Conservation (phyloP, 2,888 invertebrate genomes). For the Patella caerulea region DNA sequence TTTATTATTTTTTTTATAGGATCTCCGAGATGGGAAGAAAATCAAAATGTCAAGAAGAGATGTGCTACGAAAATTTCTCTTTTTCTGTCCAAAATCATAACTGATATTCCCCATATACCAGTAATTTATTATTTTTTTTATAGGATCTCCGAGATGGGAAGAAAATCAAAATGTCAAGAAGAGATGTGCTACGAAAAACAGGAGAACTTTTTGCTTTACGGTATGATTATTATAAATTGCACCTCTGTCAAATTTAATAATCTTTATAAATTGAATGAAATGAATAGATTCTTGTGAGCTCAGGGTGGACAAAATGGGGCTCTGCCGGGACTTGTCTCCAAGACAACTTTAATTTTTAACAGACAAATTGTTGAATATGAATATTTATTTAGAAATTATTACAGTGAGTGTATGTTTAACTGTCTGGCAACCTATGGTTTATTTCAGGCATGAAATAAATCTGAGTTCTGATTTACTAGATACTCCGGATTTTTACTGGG, state of each 20-base stretch:
- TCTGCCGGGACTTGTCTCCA: no score
- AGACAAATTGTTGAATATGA: no score
- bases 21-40: constrained; percentile 75
- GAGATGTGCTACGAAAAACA: constrained; percentile 82
- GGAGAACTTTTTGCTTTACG: constrained; percentile 91
- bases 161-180: constrained; percentile 78
- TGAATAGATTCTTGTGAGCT: no score
- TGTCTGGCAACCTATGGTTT: neutral
- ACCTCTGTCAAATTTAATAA: no score
- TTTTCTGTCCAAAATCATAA: no score
- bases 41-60: constrained; percentile 81
- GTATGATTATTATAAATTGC: constrained; percentile 40
- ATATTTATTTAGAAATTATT: no score
- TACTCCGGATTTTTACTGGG: constrained; percentile 99
- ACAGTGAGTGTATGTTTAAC: neutral
- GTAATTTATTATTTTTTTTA: neutral
- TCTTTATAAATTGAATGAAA: no score
- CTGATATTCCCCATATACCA: no score
- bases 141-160: constrained; percentile 75
- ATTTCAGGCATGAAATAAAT: constrained; percentile 83
- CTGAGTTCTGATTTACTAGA: constrained; percentile 94
- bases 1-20: constrained; percentile 20
- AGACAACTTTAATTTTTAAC: neutral
- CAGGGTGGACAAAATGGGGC: no score
- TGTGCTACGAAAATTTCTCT: constrained; percentile 77